Evolutionary conservation across 2,113 vertebrate species (phyloP), one percentile per base, ranked within the genome.

Genomic region (Myotis brandtii): DNA sequence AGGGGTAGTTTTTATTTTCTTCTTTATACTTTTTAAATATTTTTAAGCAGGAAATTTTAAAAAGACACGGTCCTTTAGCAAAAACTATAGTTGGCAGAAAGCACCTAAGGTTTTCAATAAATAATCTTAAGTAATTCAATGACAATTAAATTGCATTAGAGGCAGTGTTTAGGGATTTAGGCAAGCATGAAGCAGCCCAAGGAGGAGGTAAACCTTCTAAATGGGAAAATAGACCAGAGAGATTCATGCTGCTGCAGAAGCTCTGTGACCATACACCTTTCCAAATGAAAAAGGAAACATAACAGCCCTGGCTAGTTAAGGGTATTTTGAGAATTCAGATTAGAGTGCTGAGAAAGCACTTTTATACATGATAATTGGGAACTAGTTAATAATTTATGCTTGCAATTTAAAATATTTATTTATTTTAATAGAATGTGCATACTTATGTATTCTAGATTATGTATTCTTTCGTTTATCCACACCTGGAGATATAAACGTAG

Each of bases 251-350:
- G n/a, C 70, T 46, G 21, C 67, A 52, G 83, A 37, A 48, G 23
- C 32, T 3, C 32, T 20, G 20, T 32, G 37, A 66, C 40, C 76
- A 0, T 21, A 32, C 1, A 9, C 20, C 73, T n/a, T 83, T 62
- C 23, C 52, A 93, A 8, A 11, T 30, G 30, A 37, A 13, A 30
- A 9, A 37, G 46, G 17, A 34, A 43, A 76, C 81, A 80, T 14
- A 79, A 30, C 23, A 48, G 52, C 13, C 3, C 32, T 62, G 59
- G 12, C 21, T 77, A 66, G 50, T 76, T 43, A 69, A 21, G 32
- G 62, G 32, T 83, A 52, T 72, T 92, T 82, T 91, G 89, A 90
- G 84, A 95, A 96, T 96, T 93, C 48, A 73, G 16, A 59, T 88
- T 18, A 37, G 76, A 87, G 25, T 84, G 59, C 76, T 85, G 59